phyloP scores from a whole-genome alignment of 2,797 vertebrate species.

The Typhlichthys subterraneus region DNA sequence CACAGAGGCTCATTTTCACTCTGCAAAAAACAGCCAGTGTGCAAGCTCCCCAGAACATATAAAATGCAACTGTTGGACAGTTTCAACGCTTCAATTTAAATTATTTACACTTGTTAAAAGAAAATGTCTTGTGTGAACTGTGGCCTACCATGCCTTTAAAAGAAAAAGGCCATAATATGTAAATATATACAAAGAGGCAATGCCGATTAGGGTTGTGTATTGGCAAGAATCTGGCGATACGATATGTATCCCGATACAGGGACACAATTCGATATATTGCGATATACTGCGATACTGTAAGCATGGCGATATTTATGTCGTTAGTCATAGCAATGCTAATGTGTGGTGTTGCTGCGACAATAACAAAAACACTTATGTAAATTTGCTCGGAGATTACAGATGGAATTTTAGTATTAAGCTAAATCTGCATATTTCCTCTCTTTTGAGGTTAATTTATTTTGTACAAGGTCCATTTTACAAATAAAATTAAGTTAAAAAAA shows the following conservation, averaged over 20 bases:
- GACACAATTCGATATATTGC: no score
- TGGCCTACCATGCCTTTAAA: neutral
- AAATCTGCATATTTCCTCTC: no score
- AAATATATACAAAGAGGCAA: neutral
- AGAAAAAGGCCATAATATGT: neutral
- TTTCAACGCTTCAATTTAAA: neutral
- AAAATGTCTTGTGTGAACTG: neutral
- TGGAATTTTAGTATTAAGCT: no score
- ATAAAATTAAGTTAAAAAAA: no score
- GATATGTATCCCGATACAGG: no score
- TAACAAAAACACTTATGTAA: neutral
- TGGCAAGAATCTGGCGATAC: no score
- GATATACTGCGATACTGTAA: no score
- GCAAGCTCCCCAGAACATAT: neutral
- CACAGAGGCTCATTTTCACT: slow-evolving; percentile 21
- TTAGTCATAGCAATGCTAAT: neutral
- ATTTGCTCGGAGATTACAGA: neutral
- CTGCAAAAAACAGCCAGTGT: neutral
- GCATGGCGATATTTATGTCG: neutral
- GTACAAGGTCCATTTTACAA: no score
- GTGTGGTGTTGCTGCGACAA: no score
- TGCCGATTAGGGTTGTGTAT: neutral
- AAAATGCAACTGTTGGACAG: neutral
- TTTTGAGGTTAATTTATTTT: no score
- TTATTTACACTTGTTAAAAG: neutral